Evolutionary conservation across 2,888 invertebrate genomes (phyloP).

Genomic region (Phasia obesa): DNA sequence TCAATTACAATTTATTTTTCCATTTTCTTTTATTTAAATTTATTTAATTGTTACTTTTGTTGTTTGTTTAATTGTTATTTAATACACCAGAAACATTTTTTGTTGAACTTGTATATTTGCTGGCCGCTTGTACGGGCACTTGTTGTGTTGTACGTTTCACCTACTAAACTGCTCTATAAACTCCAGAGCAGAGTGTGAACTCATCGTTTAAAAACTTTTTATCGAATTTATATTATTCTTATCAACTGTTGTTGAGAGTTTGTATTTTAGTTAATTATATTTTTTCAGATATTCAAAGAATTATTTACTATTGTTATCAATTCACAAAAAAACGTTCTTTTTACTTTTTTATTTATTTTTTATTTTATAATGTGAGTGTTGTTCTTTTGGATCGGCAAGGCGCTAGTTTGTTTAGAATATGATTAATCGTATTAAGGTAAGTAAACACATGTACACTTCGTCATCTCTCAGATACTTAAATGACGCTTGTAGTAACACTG

Average conservation of each 20-base stretch:
- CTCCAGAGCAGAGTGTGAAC: conserved; percentile 43
- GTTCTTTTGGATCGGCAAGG: background rate
- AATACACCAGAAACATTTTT: conserved; percentile 19
- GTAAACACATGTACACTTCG: background rate
- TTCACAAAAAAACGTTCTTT: conserved; percentile 28
- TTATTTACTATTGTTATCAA: conserved; percentile 52
- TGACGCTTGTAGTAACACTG: too few species aligned
- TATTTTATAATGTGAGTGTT: conserved; percentile 4
- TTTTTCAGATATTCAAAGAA: background rate
- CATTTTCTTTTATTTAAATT: conserved; percentile 20
- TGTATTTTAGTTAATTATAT: conserved; percentile 4
- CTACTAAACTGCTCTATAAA: conserved; percentile 47
- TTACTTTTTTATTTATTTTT: conserved; percentile 23
- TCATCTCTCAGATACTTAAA: conserved; percentile 36
- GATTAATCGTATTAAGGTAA: too few species aligned
- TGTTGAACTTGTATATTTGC: conserved; percentile 7
- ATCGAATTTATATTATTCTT: conserved; percentile 43
- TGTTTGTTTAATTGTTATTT: conserved; percentile 25
- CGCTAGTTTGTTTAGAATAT: too few species aligned
- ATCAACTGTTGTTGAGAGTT: conserved; percentile 47
- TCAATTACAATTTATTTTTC: conserved; percentile 2
- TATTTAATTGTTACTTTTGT: conserved; percentile 1
- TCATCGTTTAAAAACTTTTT: conserved; percentile 58
- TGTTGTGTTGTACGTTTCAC: conserved; percentile 15
- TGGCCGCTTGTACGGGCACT: background rate